Conservation (phyloP, 2,797 vertebrate species). For the Coreius guichenoti region DNA sequence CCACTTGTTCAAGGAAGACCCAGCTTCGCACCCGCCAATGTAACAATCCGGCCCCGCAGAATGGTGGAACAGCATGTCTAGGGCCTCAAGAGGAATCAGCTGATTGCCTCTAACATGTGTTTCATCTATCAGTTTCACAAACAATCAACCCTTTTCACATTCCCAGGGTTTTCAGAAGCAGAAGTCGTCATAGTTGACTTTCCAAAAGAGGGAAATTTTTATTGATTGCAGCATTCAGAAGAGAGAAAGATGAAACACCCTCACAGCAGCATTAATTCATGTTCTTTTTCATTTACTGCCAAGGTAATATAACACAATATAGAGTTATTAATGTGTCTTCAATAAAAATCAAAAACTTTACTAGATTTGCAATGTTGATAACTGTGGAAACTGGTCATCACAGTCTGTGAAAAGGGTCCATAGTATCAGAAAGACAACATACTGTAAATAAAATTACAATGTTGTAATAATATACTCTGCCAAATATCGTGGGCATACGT, state of each 20-base stretch:
- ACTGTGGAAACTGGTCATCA: neutral
- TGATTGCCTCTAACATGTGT: slow-evolving; percentile 62
- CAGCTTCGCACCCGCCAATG: slow-evolving; percentile 84
- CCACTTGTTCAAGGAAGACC: slow-evolving; percentile 74
- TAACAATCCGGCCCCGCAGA: slow-evolving; percentile 82
- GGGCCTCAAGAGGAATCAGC: slow-evolving; percentile 79
- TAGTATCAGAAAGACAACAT: neutral
- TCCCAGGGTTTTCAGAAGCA: neutral
- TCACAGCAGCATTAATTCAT: neutral
- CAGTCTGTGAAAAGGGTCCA: neutral
- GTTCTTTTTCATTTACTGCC: neutral
- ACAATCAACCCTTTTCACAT: neutral
- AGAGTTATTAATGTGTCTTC: neutral
- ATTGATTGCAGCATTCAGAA: neutral
- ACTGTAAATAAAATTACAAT: neutral
- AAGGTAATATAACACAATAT: neutral
- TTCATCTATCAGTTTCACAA: neutral
- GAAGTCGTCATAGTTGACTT: neutral
- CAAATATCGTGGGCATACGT: too few species aligned
- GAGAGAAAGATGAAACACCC: neutral
- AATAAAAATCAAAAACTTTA: too few species aligned
- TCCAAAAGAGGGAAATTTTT: neutral
- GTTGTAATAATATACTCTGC: neutral
- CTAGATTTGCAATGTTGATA: neutral
- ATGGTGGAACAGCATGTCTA: slow-evolving; percentile 76